Conservation (phyloP, 1,140 invertebrate genomes). For the Metaphire vulgaris region DNA sequence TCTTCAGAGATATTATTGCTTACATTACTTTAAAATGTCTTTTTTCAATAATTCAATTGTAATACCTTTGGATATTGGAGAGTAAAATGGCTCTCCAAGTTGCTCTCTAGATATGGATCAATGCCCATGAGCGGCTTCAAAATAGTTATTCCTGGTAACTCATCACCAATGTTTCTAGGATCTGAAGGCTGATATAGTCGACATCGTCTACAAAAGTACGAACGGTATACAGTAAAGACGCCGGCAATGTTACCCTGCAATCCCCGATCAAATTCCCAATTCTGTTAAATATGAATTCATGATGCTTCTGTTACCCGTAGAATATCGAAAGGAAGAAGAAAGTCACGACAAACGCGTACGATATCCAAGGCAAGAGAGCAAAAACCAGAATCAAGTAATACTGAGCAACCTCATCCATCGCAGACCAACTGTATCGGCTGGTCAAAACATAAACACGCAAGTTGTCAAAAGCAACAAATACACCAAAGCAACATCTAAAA, state of each 20-base stretch:
- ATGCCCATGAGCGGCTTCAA: constrained; percentile 91
- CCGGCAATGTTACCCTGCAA: no score
- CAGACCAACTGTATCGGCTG: no score
- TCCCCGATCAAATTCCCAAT: no score
- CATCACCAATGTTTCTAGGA: constrained; percentile 35
- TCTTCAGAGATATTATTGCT: no score
- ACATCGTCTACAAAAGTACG: constrained; percentile 17
- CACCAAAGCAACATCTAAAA: no score
- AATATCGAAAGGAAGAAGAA: background rate
- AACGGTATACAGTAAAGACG: no score
- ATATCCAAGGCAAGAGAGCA: background rate
- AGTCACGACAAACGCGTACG: background rate
- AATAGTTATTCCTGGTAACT: constrained; percentile 81
- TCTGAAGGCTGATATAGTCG: constrained; percentile 39
- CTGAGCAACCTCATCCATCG: background rate
- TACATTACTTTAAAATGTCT: no score
- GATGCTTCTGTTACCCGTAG: background rate
- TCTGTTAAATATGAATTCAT: no score
- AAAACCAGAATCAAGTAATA: background rate
- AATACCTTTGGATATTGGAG: constrained; percentile 84
- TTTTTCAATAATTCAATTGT: no score
- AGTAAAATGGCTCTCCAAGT: constrained; percentile 93
- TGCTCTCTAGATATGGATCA: constrained; percentile 83
- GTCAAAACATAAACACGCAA: no score
- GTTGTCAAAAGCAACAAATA: no score